Evolutionary conservation across 2,797 vertebrate species (phyloP).

Genomic region (Linurgus olivaceus): DNA sequence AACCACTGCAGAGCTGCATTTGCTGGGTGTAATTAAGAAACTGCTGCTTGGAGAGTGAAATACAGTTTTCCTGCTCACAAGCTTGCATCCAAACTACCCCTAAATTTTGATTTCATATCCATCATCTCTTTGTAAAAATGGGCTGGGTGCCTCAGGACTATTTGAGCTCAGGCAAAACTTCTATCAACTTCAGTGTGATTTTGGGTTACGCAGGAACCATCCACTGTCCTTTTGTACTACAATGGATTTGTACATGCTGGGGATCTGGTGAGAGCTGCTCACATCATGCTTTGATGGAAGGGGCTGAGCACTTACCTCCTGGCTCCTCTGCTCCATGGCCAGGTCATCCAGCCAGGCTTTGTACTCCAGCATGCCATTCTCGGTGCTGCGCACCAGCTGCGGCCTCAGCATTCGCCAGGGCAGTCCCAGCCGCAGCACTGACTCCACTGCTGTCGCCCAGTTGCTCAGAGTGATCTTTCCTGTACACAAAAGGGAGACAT

Average conservation of each 20-base stretch:
- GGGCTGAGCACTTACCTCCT: constrained; percentile 73
- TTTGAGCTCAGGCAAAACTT: background rate
- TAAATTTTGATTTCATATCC: background rate
- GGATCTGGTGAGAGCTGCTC: background rate
- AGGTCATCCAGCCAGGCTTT: constrained; percentile 85
- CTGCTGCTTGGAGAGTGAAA: background rate
- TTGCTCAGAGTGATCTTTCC: constrained; percentile 82
- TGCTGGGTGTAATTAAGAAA: background rate
- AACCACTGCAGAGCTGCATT: background rate
- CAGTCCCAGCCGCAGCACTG: constrained; percentile 81
- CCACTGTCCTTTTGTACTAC: background rate
- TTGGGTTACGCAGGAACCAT: background rate
- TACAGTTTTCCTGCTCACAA: background rate
- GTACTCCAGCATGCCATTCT: constrained; percentile 80
- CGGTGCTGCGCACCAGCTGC: constrained; percentile 78
- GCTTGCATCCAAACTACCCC: background rate
- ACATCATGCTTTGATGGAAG: background rate
- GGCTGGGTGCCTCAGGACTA: background rate
- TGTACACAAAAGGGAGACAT: constrained; percentile 30
- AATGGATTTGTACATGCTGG: background rate
- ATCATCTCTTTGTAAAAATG: background rate
- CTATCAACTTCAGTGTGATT: background rate
- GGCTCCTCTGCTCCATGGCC: constrained; percentile 80
- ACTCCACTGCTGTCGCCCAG: constrained; percentile 87
- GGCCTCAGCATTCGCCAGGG: constrained; percentile 89